Percentiles rank a stretch among this genome's conserved stretches.
phyloP scores from a whole-genome alignment of 2,113 vertebrate genomes.

The Zootoca vivipara region DNA sequence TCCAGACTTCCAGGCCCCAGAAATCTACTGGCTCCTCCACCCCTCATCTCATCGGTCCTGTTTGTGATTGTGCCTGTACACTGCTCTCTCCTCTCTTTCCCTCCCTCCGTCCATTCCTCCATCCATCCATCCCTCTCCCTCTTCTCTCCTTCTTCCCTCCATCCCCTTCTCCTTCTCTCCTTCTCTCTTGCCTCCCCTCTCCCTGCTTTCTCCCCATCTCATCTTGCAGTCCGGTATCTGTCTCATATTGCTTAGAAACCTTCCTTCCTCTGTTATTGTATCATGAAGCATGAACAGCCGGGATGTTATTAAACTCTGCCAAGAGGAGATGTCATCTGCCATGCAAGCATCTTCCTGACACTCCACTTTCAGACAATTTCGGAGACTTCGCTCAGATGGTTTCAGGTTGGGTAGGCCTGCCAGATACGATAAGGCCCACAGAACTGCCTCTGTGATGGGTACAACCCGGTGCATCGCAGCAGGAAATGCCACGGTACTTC shows the following conservation, averaged over 20 bases:
- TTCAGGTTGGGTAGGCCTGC: slow-evolving; percentile 76
- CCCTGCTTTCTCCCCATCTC: neutral
- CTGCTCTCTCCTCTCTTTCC: no score
- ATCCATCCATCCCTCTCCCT: no score
- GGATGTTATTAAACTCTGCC: slow-evolving; percentile 73
- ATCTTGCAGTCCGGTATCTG: neutral
- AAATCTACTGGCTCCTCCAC: no score
- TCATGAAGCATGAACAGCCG: slow-evolving; percentile 69
- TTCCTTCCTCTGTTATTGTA: slow-evolving; percentile 51
- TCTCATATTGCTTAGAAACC: slow-evolving; percentile 48
- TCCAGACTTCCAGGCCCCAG: no score
- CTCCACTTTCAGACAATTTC: slow-evolving; percentile 75
- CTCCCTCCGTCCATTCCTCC: no score
- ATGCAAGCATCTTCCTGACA: slow-evolving; percentile 75
- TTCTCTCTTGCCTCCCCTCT: neutral
- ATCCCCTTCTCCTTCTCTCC: no score
- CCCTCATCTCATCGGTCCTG: no score
- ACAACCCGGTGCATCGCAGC: slow-evolving; percentile 51
- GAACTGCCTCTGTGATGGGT: slow-evolving; percentile 40
- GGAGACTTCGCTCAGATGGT: slow-evolving; percentile 73
- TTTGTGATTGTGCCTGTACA: no score
- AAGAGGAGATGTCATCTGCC: slow-evolving; percentile 74
- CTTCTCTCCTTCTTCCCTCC: no score
- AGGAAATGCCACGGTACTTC: neutral
- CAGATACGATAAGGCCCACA: slow-evolving; percentile 64